These are phyloP conservation scores for Anser cygnoides DNA, from an alignment of 2,113 vertebrate species.

Conservation along the genomic window DNA sequence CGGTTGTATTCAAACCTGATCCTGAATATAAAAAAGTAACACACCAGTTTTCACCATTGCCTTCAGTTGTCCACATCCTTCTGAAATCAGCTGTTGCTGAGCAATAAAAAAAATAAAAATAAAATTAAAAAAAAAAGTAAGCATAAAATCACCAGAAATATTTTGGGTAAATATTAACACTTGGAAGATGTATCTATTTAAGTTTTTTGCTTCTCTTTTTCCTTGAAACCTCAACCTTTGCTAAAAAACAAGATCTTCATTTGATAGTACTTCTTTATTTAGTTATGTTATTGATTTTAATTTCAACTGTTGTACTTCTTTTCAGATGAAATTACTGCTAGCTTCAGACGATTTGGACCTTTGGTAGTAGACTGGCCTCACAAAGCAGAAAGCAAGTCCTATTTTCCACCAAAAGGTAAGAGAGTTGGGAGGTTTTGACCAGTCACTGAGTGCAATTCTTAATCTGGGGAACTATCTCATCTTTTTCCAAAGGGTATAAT, in stretches of 20 bases:
- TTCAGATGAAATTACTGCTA: constrained; percentile 96
- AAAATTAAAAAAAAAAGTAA: neutral
- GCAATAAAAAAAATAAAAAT: neutral
- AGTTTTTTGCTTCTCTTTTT: neutral
- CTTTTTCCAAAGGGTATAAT: neutral
- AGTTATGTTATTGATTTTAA: neutral
- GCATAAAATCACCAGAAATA: neutral
- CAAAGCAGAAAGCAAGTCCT: constrained; percentile 99
- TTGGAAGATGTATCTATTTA: neutral
- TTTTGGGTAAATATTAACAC: neutral
- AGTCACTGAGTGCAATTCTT: neutral
- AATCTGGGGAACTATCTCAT: neutral
- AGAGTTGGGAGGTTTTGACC: neutral
- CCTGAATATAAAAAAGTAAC: neutral
- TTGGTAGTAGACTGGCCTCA: constrained; percentile 99
- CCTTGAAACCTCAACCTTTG: neutral
- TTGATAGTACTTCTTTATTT: neutral
- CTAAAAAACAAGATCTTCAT: neutral
- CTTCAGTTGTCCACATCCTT: neutral
- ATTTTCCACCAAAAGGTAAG: constrained; percentile 98
- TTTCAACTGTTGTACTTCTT: neutral
- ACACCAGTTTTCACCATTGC: neutral
- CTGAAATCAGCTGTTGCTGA: neutral
- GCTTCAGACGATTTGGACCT: constrained; percentile 96
- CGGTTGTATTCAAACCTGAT: neutral